Conservation (phyloP, 2,113 vertebrate species). For the Hypomesus transpacificus region DNA sequence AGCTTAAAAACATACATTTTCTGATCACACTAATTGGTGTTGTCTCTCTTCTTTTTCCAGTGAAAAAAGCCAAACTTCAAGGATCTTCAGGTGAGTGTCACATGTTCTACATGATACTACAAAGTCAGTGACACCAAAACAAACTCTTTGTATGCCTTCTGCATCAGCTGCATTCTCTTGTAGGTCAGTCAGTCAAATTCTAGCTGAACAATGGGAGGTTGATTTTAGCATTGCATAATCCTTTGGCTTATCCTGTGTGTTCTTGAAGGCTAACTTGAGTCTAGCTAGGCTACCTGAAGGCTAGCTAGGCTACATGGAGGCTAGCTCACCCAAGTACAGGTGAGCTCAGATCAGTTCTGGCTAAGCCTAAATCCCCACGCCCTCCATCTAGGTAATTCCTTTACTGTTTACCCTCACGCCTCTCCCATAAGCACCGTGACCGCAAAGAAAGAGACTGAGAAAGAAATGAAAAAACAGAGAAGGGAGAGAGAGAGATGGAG, state of each 20-base stretch:
- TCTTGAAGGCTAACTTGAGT: constrained; percentile 8
- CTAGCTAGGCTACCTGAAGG: not conserved
- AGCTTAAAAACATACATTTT: not conserved
- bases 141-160: not conserved
- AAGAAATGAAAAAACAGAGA: not conserved
- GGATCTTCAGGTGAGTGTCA: constrained; percentile 62
- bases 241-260: constrained; percentile 7
- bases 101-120: not conserved
- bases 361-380: constrained; percentile 60
- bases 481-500: not conserved
- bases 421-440: constrained; percentile 43
- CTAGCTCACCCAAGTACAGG: constrained; percentile 26
- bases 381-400: constrained; percentile 55
- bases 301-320: too few species aligned
- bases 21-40: constrained; percentile 4
- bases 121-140: not conserved
- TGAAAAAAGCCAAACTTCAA: constrained; percentile 76
- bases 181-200: constrained; percentile 33
- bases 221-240: constrained; percentile 35
- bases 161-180: constrained; percentile 5
- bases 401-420: constrained; percentile 47
- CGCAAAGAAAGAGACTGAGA: constrained; percentile 21
- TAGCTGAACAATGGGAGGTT: constrained; percentile 22
- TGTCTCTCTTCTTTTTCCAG: constrained; percentile 52
- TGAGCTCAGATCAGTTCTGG: constrained; percentile 57